Conservation (phyloP, 2,888 invertebrate genomes). For the Gymnoscelis rufifasciata region DNA sequence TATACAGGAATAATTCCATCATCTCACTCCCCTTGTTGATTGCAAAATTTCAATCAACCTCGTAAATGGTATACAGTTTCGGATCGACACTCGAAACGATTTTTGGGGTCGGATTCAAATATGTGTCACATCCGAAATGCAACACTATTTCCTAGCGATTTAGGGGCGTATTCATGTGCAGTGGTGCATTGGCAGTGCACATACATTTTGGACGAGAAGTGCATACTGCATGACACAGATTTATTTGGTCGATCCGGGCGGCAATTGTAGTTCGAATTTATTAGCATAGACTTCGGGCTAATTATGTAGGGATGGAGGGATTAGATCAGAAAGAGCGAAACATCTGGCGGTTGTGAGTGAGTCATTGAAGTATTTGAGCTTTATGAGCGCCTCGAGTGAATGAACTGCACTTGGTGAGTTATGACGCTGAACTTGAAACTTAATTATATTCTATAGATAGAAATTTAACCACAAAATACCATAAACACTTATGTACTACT, state of each 20-base stretch:
- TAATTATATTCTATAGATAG: no score
- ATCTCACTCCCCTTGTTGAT: conserved; percentile 73
- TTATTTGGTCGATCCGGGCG: conserved; percentile 72
- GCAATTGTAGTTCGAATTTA: conserved; percentile 64
- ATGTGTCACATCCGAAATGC: conserved; percentile 32
- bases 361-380: conserved; percentile 21
- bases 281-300: conserved; percentile 57
- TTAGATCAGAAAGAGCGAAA: conserved; percentile 47
- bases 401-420: conserved; percentile 14
- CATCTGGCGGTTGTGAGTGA: conserved; percentile 46
- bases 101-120: conserved; percentile 59
- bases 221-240: conserved; percentile 69
- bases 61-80: conserved; percentile 74
- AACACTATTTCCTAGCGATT: conserved; percentile 35
- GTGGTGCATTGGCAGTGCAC: conserved; percentile 30
- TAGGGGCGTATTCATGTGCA: conserved; percentile 38
- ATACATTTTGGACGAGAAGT: conserved; percentile 52
- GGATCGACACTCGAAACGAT: conserved; percentile 71
- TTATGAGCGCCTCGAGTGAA: conserved; percentile 17
- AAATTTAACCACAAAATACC: no score
- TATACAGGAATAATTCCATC: conserved; percentile 76
- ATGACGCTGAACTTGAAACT: not conserved
- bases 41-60: conserved; percentile 78
- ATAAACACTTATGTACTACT: no score
- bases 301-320: conserved; percentile 62